Base-by-base conservation (phyloP, 2,888 invertebrate genomes). In the Plebejus argus region DNA sequence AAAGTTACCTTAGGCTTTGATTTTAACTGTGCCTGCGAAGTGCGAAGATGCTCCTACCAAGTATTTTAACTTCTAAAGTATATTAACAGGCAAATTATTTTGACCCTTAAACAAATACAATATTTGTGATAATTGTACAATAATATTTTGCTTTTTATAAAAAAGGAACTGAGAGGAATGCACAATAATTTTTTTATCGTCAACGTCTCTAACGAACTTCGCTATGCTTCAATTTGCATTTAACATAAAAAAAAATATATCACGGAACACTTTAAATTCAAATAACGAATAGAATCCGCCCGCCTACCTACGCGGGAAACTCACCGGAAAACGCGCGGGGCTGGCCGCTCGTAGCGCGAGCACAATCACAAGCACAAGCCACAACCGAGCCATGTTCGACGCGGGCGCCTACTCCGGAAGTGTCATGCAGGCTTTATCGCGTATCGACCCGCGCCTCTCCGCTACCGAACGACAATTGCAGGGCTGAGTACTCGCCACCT, bases 401-500 rank as follows among this genome's bases (percentile, higher is more conserved):
- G 66, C 66, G 28, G 28, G 66, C 66, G 66, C 66, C 28, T 92
- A 90, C 85, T 87, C 83, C 82, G 87, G 87, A 87, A 87, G 82
- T 85, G 81, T 82, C 85, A 93, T 94, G 93, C 93, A 93, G 93
- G 93, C 93, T 85, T 86, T 93, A 66, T 92, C 91, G 91, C 91
- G 92, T 93, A 93, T 93, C 90, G 83, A 87, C 90, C 88, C 93
- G 92, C 90, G 91, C 92, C 91, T 91, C 91, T 86, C 89, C 86
- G 91, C 92, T 93, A 93, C 93, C 87, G 93, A 93, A 92, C 91
- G 92, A 92, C 88, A 90, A 91, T 87, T 87, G 90, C 88, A 88
- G 91, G 91, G 91, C 92, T 91, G 90, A 88, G 90, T 90, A 91
- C 92, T 92, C 93, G 91, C 92, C 93, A 93, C 93, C 92, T 93